Evolutionary conservation across 2,888 invertebrate genomes (phyloP).

Genomic region (Mythimna impura): DNA sequence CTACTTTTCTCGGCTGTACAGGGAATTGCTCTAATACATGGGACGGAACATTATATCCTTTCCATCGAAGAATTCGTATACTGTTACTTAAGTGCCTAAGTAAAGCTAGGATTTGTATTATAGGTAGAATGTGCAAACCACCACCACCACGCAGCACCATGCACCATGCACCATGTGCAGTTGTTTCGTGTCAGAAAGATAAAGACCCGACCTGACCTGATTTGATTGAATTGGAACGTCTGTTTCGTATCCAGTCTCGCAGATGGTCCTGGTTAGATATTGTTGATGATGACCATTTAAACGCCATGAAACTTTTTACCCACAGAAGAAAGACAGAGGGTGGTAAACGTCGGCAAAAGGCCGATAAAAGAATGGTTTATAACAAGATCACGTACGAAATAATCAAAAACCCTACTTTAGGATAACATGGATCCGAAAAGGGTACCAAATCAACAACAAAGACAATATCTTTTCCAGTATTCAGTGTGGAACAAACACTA

Average conservation of each 20-base stretch:
- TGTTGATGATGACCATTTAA: neutral
- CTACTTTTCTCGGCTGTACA: constrained; percentile 29
- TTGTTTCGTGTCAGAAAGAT: constrained; percentile 6
- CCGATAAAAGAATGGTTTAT: neutral
- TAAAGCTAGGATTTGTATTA: neutral
- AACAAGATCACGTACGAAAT: neutral
- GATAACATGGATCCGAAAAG: neutral
- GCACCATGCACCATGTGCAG: constrained; percentile 3
- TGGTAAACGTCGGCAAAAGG: neutral
- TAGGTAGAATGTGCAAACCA: neutral
- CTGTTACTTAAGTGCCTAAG: neutral
- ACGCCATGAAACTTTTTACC: neutral
- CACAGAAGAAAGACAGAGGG: too few species aligned
- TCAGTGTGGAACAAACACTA: neutral
- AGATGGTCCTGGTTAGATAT: neutral
- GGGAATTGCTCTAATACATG: constrained; percentile 34
- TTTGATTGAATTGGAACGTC: neutral
- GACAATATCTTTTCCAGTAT: neutral
- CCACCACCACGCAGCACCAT: too few species aligned
- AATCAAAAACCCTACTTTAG: neutral
- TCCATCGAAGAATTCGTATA: constrained; percentile 21
- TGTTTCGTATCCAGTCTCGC: neutral
- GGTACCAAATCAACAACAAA: neutral
- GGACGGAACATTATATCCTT: constrained; percentile 48
- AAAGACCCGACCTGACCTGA: constrained; percentile 2